Base-by-base conservation (phyloP, 2,888 invertebrate genomes). In the Kryphioiulus occultus region DNA sequence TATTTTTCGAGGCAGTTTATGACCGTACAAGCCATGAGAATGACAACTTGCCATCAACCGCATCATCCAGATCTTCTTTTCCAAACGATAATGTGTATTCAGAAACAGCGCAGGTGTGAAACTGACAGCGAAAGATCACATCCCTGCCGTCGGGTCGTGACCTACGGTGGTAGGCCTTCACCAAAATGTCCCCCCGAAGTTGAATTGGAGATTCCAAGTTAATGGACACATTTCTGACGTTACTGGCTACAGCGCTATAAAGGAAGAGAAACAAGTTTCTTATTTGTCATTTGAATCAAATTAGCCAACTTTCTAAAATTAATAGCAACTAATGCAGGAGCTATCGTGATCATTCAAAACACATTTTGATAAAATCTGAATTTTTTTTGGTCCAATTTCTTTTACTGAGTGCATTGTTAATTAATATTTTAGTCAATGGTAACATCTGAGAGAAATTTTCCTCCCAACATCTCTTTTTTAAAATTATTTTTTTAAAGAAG, bases 51-150 rank as follows among this genome's bases (percentile, higher is more conserved):
- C 96, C 96, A 91, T 95, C 95, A 91, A 95, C 95, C 89, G 96
- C 96, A 90, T 95, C 94, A 92, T 98, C 98, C 90, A 98, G 94
- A 91, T 98, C 97, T 91, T 95, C 95, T 91, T 96, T 95, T 89
- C 95, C 95, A 93, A 97, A 97, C 90, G 95, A 95, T 88, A 98
- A 94, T 89, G 95, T 95, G 92, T 96, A 95, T 92, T 96, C 95
- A 85, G 96, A 94, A 89, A 98, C 95, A 87, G 97, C 97, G 93
- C 98, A 98, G 5, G 98, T 98, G 93, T 98, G 98, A 93, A 98
- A 97, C 94, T 98, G 96, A 92, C 96, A 95, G 86, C 96, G 95
- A 93, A 96, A 97, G 90, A 97, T 94, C n/a, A 96, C 94, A 90
- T 95, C 95, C 82, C 94, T 93, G 85, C 89, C 90, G n/a, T 89